Conservation (phyloP, 2,888 invertebrate species). For the Oconnorella tubifera region DNA sequence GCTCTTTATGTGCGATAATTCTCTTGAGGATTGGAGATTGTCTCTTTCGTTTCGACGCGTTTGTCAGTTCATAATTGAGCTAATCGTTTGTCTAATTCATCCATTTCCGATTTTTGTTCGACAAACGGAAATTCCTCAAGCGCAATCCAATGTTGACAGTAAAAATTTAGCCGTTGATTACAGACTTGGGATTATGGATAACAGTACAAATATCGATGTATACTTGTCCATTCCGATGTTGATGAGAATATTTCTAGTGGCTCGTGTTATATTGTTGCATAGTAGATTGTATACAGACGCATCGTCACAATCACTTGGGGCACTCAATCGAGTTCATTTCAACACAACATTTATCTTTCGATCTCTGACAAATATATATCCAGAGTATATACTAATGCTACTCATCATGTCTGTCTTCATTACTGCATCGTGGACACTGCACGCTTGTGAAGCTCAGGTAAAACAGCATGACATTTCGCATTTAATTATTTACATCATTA, state of each 20-base stretch:
- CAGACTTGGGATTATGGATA: neutral
- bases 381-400: constrained; percentile 50
- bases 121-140: neutral
- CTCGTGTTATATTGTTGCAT: constrained; percentile 52
- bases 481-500: too few relatives aligned
- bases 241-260: constrained; percentile 47
- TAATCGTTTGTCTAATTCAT: constrained; percentile 49
- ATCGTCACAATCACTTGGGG: constrained; percentile 54
- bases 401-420: constrained; percentile 47
- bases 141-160: neutral
- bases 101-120: constrained; percentile 42
- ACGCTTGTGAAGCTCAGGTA: constrained; percentile 48
- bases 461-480: neutral
- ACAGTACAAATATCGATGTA: constrained; percentile 40
- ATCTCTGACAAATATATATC: constrained; percentile 53
- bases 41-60: constrained; percentile 45
- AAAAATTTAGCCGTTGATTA: too few relatives aligned
- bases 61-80: constrained; percentile 69
- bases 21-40: constrained; percentile 52
- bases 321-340: constrained; percentile 94
- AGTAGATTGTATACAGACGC: constrained; percentile 53
- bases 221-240: constrained; percentile 53
- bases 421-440: constrained; percentile 50
- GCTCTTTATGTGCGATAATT: constrained; percentile 52
- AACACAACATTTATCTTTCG: constrained; percentile 65